A percentile compares a stretch with the other conserved stretches of the same genome.
Evolutionary conservation across 2,797 vertebrate genomes (phyloP).

Genomic region (Coilia nasus): DNA sequence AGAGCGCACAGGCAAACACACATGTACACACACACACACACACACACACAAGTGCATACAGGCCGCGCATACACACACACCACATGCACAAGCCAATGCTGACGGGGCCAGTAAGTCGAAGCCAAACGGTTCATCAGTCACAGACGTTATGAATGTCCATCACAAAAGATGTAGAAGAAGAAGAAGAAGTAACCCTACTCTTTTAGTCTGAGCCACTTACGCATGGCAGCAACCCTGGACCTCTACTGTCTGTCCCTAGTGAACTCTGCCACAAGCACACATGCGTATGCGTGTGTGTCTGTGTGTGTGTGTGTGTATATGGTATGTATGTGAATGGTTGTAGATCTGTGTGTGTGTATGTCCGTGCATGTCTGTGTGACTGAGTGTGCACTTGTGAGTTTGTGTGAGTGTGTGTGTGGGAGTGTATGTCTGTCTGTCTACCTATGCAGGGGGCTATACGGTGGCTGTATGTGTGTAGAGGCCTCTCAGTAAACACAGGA

Average conservation of each 20-base stretch:
- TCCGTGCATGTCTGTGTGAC: neutral
- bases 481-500: too few species aligned
- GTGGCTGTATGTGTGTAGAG: too few species aligned
- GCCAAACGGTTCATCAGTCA: neutral
- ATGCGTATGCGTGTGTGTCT: neutral
- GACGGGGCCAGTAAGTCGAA: neutral
- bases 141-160: neutral
- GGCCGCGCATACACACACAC: neutral
- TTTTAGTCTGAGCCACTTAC: neutral
- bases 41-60: too few species aligned
- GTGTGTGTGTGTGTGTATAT: conserved; percentile 16
- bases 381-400: too few species aligned
- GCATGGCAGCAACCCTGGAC: neutral
- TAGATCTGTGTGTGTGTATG: neutral
- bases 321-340: neutral
- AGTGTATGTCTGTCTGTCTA: too few species aligned
- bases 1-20: too few species aligned
- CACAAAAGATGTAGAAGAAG: neutral
- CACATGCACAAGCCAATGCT: neutral
- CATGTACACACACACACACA: too few species aligned
- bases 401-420: neutral
- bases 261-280: too few species aligned
- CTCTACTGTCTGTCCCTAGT: too few species aligned
- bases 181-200: conserved; percentile 12
- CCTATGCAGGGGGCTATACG: too few species aligned